Percentiles rank a stretch among this genome's conserved stretches.
These are phyloP conservation scores for Phataginus tetradactyla DNA, from an alignment of 2,797 vertebrate species.

Conservation along the genomic window DNA sequence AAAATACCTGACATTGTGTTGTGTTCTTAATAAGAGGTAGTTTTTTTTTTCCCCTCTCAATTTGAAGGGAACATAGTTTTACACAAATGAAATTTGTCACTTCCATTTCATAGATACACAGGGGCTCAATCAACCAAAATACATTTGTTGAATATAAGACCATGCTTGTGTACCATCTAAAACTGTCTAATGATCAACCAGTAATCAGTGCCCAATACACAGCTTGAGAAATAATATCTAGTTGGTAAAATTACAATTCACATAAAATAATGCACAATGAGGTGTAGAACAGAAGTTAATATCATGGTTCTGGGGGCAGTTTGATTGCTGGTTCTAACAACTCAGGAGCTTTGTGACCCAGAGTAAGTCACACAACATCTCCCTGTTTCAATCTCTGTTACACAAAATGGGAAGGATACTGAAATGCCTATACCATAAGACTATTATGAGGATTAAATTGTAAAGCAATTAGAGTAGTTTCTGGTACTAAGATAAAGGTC, in stretches of 20 bases:
- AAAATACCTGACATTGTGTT: background rate
- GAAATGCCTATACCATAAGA: background rate
- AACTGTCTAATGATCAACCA: background rate
- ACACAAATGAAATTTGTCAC: background rate
- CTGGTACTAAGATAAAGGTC: background rate
- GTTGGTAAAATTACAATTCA: background rate
- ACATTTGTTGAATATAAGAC: background rate
- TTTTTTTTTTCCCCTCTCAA: background rate
- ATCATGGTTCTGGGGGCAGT: background rate
- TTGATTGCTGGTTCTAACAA: background rate
- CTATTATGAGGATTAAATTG: background rate
- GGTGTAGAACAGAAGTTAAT: background rate
- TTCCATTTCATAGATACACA: background rate
- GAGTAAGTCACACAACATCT: background rate
- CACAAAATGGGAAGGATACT: background rate
- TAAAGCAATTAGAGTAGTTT: background rate
- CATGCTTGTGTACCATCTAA: background rate
- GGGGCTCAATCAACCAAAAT: background rate
- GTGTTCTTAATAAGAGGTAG: background rate
- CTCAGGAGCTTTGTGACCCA: background rate
- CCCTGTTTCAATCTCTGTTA: background rate
- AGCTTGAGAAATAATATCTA: background rate
- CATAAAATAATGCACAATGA: background rate
- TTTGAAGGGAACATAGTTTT: background rate
- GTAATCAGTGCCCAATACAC: background rate